Conservation (phyloP, 2,888 invertebrate genomes). For the Hydrotaea cyrtoneurina region DNA sequence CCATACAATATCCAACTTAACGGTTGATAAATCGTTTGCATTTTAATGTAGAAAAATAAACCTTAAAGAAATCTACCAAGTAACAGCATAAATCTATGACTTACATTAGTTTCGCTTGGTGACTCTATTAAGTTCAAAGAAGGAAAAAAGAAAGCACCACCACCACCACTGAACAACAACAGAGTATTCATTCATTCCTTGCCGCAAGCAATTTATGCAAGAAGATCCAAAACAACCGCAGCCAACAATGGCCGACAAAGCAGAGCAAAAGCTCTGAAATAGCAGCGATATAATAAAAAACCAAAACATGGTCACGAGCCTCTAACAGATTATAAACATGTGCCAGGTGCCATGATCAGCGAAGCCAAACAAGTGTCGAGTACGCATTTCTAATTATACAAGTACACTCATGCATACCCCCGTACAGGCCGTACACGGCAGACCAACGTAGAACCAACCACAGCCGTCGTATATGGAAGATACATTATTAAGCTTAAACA, state of each 20-base stretch:
- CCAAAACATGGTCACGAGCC: slow-evolving; percentile 50
- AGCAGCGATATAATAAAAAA: slow-evolving; percentile 43
- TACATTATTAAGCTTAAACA: slow-evolving; percentile 29
- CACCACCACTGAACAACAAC: slow-evolving; percentile 18
- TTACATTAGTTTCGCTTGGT: slow-evolving; percentile 70
- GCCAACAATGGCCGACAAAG: slow-evolving; percentile 8
- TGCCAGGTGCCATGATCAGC: slow-evolving; percentile 67
- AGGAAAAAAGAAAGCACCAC: too few relatives aligned
- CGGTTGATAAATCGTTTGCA: slow-evolving; percentile 66
- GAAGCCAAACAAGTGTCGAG: slow-evolving; percentile 67
- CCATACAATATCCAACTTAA: slow-evolving; percentile 46
- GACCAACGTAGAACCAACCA: slow-evolving; percentile 30
- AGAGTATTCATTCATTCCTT: not conserved
- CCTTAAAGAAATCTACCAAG: slow-evolving; percentile 24
- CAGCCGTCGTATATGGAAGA: not conserved
- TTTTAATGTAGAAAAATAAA: slow-evolving; percentile 40
- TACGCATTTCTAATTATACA: slow-evolving; percentile 73
- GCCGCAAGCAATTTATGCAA: slow-evolving; percentile 37
- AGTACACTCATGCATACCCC: not conserved
- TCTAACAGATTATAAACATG: slow-evolving; percentile 64
- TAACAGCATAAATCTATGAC: slow-evolving; percentile 44
- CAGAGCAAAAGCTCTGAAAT: not conserved
- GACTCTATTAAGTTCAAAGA: slow-evolving; percentile 68
- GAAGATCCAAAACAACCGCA: slow-evolving; percentile 24
- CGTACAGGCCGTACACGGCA: slow-evolving; percentile 5